A percentile compares a stretch with the other conserved stretches of the same genome.
phyloP scores from a whole-genome alignment of 2,113 vertebrate species.

The Pungitius pungitius region DNA sequence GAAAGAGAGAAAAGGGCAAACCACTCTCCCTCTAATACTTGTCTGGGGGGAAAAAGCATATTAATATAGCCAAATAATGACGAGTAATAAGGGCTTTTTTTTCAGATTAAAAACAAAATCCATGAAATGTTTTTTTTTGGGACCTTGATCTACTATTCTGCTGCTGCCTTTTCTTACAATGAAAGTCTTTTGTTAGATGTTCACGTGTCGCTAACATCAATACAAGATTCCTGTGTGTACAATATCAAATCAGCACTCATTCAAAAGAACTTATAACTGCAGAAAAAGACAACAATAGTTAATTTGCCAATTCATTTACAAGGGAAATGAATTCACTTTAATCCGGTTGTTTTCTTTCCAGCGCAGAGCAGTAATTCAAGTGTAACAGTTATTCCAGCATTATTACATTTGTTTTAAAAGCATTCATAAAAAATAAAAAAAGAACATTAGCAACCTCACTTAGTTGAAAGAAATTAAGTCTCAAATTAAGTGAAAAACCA shows the following conservation, averaged over 20 bases:
- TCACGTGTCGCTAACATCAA: neutral
- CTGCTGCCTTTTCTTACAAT: neutral
- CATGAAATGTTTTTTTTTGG: neutral
- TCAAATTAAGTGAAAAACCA: conserved; percentile 38
- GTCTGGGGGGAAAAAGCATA: neutral
- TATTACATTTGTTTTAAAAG: conserved; percentile 33
- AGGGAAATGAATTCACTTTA: conserved; percentile 12
- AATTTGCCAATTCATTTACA: conserved; percentile 22
- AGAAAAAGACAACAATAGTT: neutral
- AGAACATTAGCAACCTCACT: conserved; percentile 3
- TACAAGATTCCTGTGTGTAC: neutral
- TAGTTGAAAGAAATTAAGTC: conserved; percentile 21
- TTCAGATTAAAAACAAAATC: neutral
- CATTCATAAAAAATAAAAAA: conserved; percentile 7
- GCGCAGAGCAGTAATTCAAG: conserved; percentile 60
- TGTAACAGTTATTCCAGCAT: conserved; percentile 76
- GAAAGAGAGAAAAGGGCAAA: neutral
- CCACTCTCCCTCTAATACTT: neutral
- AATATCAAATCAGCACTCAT: neutral
- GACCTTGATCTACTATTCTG: neutral
- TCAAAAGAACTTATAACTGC: neutral
- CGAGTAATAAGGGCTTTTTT: neutral
- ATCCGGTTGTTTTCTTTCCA: conserved; percentile 20
- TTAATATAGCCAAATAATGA: neutral
- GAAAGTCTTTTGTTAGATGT: neutral